Percentiles rank a stretch among this genome's conserved stretches.
Evolutionary conservation across 1,140 invertebrate genomes (phyloP).

Genomic region (Drosophila equinoxialis): DNA sequence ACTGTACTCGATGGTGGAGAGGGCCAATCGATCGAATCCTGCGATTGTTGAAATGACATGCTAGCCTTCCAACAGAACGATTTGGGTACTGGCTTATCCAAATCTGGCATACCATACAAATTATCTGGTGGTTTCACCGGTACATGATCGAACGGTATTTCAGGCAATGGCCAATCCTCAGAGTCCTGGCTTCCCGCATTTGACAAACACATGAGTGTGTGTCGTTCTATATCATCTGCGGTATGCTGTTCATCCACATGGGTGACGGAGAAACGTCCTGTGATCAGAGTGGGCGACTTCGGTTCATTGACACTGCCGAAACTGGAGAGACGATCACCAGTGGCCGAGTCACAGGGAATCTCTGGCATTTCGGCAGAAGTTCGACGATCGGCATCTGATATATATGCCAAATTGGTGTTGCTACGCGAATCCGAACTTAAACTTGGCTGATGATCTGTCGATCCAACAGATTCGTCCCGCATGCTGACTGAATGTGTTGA

Average conservation of each 20-base stretch:
- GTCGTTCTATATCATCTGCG: conserved; percentile 66
- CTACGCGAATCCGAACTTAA: conserved; percentile 91
- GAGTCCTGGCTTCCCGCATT: conserved; percentile 86
- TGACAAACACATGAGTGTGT: conserved; percentile 78
- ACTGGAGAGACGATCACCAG: conserved; percentile 74
- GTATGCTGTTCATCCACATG: conserved; percentile 73
- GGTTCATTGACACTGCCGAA: conserved; percentile 83
- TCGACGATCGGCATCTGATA: conserved; percentile 89
- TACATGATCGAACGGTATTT: conserved; percentile 84
- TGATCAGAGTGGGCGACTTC: conserved; percentile 83
- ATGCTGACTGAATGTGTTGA: conserved; percentile 90
- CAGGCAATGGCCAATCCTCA: conserved; percentile 88
- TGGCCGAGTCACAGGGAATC: conserved; percentile 88
- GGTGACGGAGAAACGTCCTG: conserved; percentile 80
- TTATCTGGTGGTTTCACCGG: conserved; percentile 74
- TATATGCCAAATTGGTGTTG: conserved; percentile 87
- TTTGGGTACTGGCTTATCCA: conserved; percentile 81
- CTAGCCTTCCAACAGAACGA: conserved; percentile 81
- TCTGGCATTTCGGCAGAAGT: conserved; percentile 92
- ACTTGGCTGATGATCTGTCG: conserved; percentile 92
- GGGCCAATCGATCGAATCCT: conserved; percentile 89
- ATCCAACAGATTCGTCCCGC: conserved; percentile 91
- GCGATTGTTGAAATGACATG: conserved; percentile 76
- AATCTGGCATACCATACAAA: conserved; percentile 73
- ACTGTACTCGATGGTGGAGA: conserved; percentile 89